Conservation (phyloP, 2,113 vertebrate species). For the Tympanuchus pallidicinctus region DNA sequence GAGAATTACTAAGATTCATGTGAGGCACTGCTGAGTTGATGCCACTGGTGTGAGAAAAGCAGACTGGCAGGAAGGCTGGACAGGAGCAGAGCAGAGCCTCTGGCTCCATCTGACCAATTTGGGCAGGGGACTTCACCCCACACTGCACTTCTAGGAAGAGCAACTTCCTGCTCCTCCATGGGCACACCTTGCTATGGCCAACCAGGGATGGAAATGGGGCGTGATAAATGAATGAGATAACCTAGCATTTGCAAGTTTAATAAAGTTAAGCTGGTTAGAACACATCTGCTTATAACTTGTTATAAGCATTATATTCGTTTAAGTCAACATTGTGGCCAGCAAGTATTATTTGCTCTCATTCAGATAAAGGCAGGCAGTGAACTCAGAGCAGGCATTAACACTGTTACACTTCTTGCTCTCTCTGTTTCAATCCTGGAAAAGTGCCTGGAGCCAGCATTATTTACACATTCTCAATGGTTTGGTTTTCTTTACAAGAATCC, state of each 20-base stretch:
- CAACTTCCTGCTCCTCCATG: not conserved
- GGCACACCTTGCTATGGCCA: not conserved
- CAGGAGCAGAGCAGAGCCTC: not conserved
- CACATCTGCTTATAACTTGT: not conserved
- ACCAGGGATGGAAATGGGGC: not conserved
- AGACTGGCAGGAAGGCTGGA: not conserved
- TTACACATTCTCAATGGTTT: not conserved
- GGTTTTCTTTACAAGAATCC: not conserved
- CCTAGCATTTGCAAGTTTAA: not conserved
- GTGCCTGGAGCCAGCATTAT: not conserved
- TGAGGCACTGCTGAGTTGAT: not conserved
- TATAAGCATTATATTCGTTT: not conserved
- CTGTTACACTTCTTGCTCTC: not conserved
- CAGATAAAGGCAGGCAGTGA: not conserved
- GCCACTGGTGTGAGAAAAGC: not conserved
- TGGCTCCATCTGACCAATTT: not conserved
- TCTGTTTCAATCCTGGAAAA: not conserved
- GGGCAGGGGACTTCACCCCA: not conserved
- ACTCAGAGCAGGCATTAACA: not conserved
- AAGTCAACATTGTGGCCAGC: too few species aligned
- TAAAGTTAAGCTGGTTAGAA: not conserved
- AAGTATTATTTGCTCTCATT: not conserved
- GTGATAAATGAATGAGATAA: not conserved
- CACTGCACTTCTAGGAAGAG: not conserved
- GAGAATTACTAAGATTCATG: not conserved